Conservation (phyloP, 2,888 invertebrate species). For the Caenorhabditis sulstoni region DNA sequence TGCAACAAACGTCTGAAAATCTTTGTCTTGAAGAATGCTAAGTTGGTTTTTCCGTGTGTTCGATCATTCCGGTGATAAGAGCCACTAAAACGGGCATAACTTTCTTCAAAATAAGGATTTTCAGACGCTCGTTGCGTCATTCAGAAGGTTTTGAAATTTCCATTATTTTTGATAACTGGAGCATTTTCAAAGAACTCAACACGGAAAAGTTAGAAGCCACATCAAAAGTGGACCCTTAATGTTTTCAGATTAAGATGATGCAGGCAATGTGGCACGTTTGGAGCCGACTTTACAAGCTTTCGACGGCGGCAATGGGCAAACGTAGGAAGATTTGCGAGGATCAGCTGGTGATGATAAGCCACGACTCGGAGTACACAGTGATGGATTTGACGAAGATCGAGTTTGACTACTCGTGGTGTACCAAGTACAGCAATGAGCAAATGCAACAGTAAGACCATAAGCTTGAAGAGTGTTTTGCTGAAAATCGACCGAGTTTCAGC, state of each 20-base stretch:
- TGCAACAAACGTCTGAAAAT: no score
- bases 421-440: slow-evolving; percentile 44
- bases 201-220: no score
- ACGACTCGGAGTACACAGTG: slow-evolving; percentile 35
- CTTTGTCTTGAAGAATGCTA: no score
- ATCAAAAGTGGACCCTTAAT: not conserved
- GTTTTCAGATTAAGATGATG: slow-evolving; percentile 47
- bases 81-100: no score
- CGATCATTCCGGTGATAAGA: no score
- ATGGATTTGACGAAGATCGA: slow-evolving; percentile 44
- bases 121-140: no score
- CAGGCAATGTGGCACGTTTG: slow-evolving; percentile 50
- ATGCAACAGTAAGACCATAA: slow-evolving; percentile 32
- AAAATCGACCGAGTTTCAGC: slow-evolving; percentile 5
- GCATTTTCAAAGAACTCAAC: no score
- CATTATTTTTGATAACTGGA: no score
- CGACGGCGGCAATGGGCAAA: slow-evolving; percentile 30
- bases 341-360: slow-evolving; percentile 28
- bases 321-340: slow-evolving; percentile 23
- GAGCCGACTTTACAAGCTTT: slow-evolving; percentile 30
- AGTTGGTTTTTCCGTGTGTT: no score
- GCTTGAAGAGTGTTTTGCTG: not conserved
- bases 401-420: slow-evolving; percentile 44
- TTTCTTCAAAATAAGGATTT: no score
- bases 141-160: no score